Conservation (phyloP, 2,113 vertebrate genomes). For the Paratilapia polleni region DNA sequence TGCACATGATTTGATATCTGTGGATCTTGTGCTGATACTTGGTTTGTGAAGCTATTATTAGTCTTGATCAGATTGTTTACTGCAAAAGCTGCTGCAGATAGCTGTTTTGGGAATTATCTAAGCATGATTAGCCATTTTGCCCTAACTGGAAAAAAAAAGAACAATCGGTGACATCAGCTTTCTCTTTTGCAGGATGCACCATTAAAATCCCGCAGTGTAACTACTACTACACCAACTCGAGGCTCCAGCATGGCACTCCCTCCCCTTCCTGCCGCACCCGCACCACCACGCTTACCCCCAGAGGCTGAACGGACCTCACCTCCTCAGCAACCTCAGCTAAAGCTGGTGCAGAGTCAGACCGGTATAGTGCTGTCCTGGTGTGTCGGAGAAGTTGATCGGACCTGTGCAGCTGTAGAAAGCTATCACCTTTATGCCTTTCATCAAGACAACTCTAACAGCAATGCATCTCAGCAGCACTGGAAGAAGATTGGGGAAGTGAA, state of each 20-base stretch:
- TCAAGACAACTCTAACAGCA: constrained; percentile 81
- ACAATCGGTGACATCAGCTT: background rate
- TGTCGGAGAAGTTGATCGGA: constrained; percentile 91
- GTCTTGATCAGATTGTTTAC: background rate
- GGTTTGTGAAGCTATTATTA: background rate
- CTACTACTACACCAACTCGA: constrained; percentile 47
- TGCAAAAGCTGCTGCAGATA: background rate
- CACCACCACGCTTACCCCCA: constrained; percentile 76
- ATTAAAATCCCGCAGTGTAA: constrained; percentile 60
- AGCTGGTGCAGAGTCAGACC: constrained; percentile 93
- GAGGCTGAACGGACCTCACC: constrained; percentile 85
- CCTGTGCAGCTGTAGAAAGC: constrained; percentile 92
- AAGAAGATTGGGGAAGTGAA: constrained; percentile 99
- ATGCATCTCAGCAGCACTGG: constrained; percentile 85
- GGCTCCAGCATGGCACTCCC: constrained; percentile 58
- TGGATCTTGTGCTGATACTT: background rate
- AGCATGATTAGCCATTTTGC: background rate
- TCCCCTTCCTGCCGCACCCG: constrained; percentile 79
- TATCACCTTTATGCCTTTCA: constrained; percentile 97
- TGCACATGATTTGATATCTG: background rate
- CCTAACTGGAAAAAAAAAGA: background rate
- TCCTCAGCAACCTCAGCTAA: constrained; percentile 90
- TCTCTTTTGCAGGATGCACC: constrained; percentile 67
- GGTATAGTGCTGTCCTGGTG: constrained; percentile 98
- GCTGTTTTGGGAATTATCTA: background rate